Percentiles rank a stretch among this genome's conserved stretches.
Evolutionary conservation across 2,113 vertebrate species (phyloP).

Genomic region (Sapajus apella): DNA sequence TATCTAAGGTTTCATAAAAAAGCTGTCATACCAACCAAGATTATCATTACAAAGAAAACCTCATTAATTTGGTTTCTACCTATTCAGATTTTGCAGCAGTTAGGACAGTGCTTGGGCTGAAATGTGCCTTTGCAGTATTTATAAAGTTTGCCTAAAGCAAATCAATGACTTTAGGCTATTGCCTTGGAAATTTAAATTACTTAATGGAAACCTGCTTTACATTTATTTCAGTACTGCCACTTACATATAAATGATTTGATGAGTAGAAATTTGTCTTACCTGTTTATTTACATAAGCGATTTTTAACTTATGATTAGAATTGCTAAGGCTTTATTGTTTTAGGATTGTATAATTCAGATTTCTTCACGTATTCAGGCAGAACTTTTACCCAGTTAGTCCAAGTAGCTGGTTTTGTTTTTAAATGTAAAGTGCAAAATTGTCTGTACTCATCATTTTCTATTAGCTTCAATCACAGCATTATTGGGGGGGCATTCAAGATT

Average conservation of each 20-base stretch:
- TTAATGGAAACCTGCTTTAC: conserved; percentile 39
- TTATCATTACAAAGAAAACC: conserved; percentile 1
- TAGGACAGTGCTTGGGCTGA: not conserved
- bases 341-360: not conserved
- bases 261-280: conserved; percentile 20
- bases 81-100: conserved; percentile 27
- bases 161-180: not conserved
- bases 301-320: not conserved
- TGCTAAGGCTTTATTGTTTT: not conserved
- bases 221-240: not conserved
- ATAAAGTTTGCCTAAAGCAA: conserved; percentile 11
- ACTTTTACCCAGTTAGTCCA: not conserved
- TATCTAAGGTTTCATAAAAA: not conserved
- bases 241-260: conserved; percentile 8
- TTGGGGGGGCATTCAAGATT: not conserved
- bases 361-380: not conserved
- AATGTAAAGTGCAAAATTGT: not conserved
- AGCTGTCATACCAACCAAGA: not conserved
- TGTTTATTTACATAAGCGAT: not conserved
- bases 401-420: conserved; percentile 37
- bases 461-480: not conserved
- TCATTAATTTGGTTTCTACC: not conserved
- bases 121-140: not conserved
- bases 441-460: not conserved
- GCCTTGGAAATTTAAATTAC: conserved; percentile 31